Percentiles rank a stretch among this genome's conserved stretches.
phyloP scores from a whole-genome alignment of 2,888 invertebrate genomes.

The Timema podura region DNA sequence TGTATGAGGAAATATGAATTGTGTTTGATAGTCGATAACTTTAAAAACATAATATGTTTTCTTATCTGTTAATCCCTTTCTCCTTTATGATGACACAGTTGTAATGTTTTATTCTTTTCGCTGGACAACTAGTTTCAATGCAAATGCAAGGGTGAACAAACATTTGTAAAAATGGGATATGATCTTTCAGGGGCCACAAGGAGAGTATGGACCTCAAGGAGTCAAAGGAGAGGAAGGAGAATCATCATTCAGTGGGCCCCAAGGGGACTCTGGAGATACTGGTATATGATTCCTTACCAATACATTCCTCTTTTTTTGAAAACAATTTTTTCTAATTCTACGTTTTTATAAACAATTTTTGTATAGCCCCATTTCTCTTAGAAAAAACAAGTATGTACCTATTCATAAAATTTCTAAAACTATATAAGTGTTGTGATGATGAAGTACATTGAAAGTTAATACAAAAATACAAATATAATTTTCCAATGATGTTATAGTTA shows the following conservation, averaged over 20 bases:
- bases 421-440: too few relatives aligned
- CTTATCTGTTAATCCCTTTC: background rate
- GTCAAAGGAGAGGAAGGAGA: slow-evolving; percentile 48
- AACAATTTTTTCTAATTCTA: background rate
- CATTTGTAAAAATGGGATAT: background rate
- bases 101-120: background rate
- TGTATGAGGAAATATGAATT: background rate
- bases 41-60: background rate
- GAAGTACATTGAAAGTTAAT: too few relatives aligned
- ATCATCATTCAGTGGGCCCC: slow-evolving; percentile 56
- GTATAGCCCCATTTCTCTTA: too few relatives aligned
- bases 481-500: too few relatives aligned
- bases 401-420: too few relatives aligned
- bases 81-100: background rate
- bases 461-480: too few relatives aligned
- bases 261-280: slow-evolving; percentile 55
- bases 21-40: background rate
- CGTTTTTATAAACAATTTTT: too few relatives aligned
- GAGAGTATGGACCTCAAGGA: slow-evolving; percentile 31
- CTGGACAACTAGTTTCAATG: too few relatives aligned
- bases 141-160: too few relatives aligned
- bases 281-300: slow-evolving; percentile 19
- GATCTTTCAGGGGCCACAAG: slow-evolving; percentile 24
- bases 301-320: background rate
- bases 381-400: too few relatives aligned